Evolutionary conservation across 30 jellyfish, hydroid and myxozoan species (phyloP).

Genomic region (Nemopilema nomurai): DNA sequence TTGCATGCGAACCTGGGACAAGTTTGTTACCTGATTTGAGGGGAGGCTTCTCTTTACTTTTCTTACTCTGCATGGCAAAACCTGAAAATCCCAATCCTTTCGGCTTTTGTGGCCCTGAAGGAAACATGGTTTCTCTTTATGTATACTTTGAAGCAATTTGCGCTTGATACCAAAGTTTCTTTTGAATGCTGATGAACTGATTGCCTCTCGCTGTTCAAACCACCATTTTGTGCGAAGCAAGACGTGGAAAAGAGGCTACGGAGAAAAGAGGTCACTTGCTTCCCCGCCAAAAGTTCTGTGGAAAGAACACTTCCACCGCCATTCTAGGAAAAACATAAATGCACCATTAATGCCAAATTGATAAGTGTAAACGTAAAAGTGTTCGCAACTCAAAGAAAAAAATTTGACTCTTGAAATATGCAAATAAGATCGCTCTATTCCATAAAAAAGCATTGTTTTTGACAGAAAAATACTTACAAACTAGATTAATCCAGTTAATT

Average conservation of each 20-base stretch:
- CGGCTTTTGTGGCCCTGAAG: slow-evolving; percentile 49
- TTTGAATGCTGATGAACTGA: not conserved
- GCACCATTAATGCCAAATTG: too few species aligned
- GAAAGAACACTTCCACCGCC: too few species aligned
- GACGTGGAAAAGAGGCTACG: not conserved
- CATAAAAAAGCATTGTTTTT: too few species aligned
- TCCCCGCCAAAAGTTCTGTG: not conserved
- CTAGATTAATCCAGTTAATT: too few species aligned
- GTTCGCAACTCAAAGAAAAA: too few species aligned
- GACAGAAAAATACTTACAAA: too few species aligned
- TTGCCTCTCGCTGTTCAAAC: not conserved
- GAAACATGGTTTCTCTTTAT: slow-evolving; percentile 13
- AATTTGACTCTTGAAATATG: too few species aligned
- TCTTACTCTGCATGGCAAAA: slow-evolving; percentile 61
- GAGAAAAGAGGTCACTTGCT: not conserved
- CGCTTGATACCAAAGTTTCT: not conserved
- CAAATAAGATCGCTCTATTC: too few species aligned
- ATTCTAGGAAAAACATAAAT: too few species aligned
- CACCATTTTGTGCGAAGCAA: not conserved
- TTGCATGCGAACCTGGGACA: not conserved
- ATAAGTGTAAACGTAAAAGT: too few species aligned
- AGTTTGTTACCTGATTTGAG: slow-evolving; percentile 20
- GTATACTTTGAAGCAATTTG: too few species aligned
- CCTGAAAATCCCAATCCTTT: slow-evolving; percentile 84
- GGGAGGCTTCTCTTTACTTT: slow-evolving; percentile 28